phyloP scores from a whole-genome alignment of 2,797 vertebrate genomes.

The Gymnothorax reevesii region DNA sequence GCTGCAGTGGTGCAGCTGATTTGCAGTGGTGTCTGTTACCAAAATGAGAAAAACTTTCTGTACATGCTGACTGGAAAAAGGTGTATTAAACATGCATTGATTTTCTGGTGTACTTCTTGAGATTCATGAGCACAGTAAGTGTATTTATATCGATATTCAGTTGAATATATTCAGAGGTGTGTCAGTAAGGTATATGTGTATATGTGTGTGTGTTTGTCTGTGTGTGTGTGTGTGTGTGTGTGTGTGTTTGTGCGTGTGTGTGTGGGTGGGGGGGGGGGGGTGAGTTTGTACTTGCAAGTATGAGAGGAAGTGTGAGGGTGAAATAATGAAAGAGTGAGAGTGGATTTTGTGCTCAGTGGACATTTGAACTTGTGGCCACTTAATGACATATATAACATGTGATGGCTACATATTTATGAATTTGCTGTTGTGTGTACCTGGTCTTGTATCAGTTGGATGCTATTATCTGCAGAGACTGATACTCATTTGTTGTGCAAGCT shows the following conservation, averaged over 20 bases:
- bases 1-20: background rate
- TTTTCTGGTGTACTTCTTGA: slow-evolving; percentile 62
- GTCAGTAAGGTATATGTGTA: background rate
- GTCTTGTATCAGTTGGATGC: background rate
- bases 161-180: slow-evolving; percentile 48
- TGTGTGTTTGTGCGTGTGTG: background rate
- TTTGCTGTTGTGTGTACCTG: background rate
- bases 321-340: background rate
- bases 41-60: slow-evolving; percentile 41
- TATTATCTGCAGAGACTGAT: background rate
- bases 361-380: background rate
- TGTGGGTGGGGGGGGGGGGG: background rate
- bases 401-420: slow-evolving; percentile 9
- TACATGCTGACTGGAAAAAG: slow-evolving; percentile 61
- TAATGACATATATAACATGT: background rate
- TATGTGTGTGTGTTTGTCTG: slow-evolving; percentile 30
- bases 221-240: slow-evolving; percentile 34
- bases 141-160: slow-evolving; percentile 69
- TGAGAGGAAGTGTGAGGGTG: background rate
- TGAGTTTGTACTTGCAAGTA: background rate
- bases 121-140: slow-evolving; percentile 70
- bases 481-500: background rate
- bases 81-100: slow-evolving; percentile 69
- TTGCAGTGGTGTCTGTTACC: slow-evolving; percentile 12
- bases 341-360: background rate